These are phyloP conservation scores for Dermatemys mawii DNA, from an alignment of 2,113 vertebrate species.

Conservation along the genomic window DNA sequence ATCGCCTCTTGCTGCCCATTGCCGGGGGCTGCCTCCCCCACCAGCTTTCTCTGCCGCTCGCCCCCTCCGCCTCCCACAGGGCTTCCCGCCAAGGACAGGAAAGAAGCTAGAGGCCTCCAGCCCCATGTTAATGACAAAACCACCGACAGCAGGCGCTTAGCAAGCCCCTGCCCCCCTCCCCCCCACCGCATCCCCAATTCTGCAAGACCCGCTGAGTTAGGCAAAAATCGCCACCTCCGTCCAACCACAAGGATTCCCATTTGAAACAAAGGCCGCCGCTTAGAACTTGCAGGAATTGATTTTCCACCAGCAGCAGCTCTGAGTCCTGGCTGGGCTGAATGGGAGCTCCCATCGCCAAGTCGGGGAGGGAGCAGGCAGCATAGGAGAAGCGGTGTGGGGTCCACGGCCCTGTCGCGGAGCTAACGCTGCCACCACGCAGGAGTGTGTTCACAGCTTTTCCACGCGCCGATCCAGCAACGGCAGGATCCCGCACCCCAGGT, in stretches of 20 bases:
- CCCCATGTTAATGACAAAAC: not conserved
- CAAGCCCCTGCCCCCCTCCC: not conserved
- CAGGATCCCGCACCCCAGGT: not conserved
- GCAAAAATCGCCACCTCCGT: not conserved
- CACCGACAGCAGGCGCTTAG: not conserved
- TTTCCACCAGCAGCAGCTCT: not conserved
- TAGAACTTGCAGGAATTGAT: not conserved
- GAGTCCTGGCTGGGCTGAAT: not conserved
- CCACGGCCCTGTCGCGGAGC: too few relatives aligned
- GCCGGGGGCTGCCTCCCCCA: too few relatives aligned
- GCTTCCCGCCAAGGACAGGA: not conserved
- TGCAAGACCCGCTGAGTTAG: not conserved
- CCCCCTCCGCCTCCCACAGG: not conserved
- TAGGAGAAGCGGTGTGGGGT: too few relatives aligned
- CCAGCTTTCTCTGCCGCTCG: not conserved
- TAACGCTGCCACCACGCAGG: not conserved
- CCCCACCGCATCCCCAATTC: too few relatives aligned
- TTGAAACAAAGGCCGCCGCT: not conserved
- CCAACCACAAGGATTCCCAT: not conserved
- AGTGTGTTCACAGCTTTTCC: not conserved
- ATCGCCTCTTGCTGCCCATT: not conserved
- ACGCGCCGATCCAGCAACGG: not conserved
- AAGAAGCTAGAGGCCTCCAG: not conserved
- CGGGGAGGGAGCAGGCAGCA: not conserved
- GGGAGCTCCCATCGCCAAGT: not conserved